Base-by-base conservation (phyloP, 2,113 vertebrate genomes). In the Athene cunicularia region DNA sequence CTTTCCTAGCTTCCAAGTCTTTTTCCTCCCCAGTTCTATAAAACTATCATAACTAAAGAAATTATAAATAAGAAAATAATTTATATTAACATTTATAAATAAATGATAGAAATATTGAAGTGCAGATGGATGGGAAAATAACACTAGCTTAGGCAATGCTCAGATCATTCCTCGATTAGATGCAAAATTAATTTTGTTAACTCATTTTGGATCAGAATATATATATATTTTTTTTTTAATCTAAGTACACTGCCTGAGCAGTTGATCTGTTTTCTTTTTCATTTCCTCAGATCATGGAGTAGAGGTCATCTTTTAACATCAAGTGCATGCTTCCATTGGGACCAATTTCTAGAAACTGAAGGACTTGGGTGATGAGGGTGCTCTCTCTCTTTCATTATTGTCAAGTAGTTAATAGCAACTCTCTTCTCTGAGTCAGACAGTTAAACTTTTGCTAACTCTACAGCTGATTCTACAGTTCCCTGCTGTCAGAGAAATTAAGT, bases 291-390 rank as follows among this genome's bases (percentile, higher is more conserved):
- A 94, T 58, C 50, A 53, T 1, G 4, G 33, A 85, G 45, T 32
- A 97, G 62, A 87, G 66, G 58, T 88, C 16, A 52, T 62, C 24
- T 89, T 88, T 90, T 82, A 80, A 70, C 23, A 85, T 55, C 50
- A 76, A 82, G 15, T 95, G 8, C n/a, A 45, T 49, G 9, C 53
- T 96, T 96, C 70, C 88, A 89, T 12, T 64, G 84, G 94, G 84
- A 93, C 32, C 66, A 95, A 26, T 95, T 96, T 95, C 81, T 76
- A 76, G 53, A 80, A 93, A 43, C 23, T 43, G 35, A 66, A 70
- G 19, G 8, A 8, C 41, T 56, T 85, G 70, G 52, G 32, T 81
- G 23, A 8, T 67, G 73, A 33, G 39, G 14, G 2, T 70, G 37
- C 19, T 86, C 22, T 3, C 11, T 14, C 6, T 68, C 49, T 39